These are phyloP conservation scores for Odontocerum albicorne DNA, from an alignment of 2,888 invertebrate species.

Conservation along the genomic window DNA sequence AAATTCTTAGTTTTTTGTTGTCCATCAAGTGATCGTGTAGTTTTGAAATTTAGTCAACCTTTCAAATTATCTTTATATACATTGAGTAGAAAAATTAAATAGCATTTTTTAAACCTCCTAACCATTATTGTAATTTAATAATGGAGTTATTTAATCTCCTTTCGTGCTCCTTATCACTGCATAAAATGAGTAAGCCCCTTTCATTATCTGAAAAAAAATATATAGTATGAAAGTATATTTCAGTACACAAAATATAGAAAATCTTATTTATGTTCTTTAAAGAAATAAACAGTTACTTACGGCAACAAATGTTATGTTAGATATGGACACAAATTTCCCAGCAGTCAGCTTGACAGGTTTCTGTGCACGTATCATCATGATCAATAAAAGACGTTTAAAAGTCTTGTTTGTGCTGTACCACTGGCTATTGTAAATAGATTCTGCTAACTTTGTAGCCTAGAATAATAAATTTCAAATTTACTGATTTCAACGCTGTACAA, in stretches of 20 bases:
- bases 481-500: too few relatives aligned
- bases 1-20: too few relatives aligned
- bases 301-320: slow-evolving; percentile 39
- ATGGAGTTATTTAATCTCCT: too few relatives aligned
- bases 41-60: background rate
- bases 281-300: slow-evolving; percentile 28
- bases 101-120: background rate
- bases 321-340: slow-evolving; percentile 39
- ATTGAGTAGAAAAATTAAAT: background rate
- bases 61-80: background rate
- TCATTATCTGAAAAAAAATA: slow-evolving; percentile 38
- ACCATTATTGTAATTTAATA: too few relatives aligned
- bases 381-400: slow-evolving; percentile 34
- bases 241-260: background rate
- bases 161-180: slow-evolving; percentile 36
- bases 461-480: too few relatives aligned
- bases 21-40: background rate
- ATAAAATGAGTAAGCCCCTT: slow-evolving; percentile 39
- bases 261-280: slow-evolving; percentile 1
- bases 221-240: background rate
- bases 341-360: slow-evolving; percentile 38
- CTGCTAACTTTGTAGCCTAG: slow-evolving; percentile 35
- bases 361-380: slow-evolving; percentile 39
- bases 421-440: slow-evolving; percentile 38
- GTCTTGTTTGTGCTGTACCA: slow-evolving; percentile 38